Evolutionary conservation across 2,113 vertebrate species (phyloP).

Genomic region (Malurus cyaneus): DNA sequence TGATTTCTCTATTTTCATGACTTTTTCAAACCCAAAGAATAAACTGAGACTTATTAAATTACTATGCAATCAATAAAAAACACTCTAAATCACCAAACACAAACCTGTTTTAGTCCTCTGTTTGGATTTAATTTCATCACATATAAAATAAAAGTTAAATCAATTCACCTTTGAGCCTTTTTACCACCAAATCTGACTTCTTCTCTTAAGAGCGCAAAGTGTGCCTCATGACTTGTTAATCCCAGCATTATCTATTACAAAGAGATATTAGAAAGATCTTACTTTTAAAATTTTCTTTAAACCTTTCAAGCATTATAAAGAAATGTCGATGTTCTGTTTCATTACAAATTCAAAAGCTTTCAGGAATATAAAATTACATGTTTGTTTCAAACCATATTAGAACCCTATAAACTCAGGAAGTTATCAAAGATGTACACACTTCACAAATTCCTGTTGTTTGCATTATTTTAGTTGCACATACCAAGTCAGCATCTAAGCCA

Average conservation of each 20-base stretch:
- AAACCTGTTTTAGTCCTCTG: not conserved
- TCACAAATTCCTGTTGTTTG: not conserved
- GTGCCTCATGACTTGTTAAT: conserved; percentile 95
- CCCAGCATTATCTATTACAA: conserved; percentile 94
- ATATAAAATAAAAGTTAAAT: not conserved
- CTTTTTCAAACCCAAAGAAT: not conserved
- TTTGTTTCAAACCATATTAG: not conserved
- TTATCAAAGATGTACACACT: not conserved
- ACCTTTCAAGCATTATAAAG: not conserved
- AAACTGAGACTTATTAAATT: not conserved
- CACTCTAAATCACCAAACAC: not conserved
- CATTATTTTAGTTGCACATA: conserved; percentile 68
- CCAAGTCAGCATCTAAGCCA: conserved; percentile 97
- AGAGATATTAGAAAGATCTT: conserved; percentile 16
- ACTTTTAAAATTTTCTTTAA: not conserved
- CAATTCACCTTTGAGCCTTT: conserved; percentile 90
- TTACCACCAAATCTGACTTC: conserved; percentile 98
- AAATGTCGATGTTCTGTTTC: not conserved
- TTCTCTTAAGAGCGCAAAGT: conserved; percentile 97
- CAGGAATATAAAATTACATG: not conserved
- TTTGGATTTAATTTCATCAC: not conserved
- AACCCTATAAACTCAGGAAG: not conserved
- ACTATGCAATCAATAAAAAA: not conserved
- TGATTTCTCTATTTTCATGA: not conserved
- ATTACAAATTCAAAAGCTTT: not conserved